Percentiles rank a stretch among this genome's conserved stretches.
These are phyloP conservation scores for Xylota sylvarum DNA, from an alignment of 2,888 invertebrate genomes.

Conservation along the genomic window DNA sequence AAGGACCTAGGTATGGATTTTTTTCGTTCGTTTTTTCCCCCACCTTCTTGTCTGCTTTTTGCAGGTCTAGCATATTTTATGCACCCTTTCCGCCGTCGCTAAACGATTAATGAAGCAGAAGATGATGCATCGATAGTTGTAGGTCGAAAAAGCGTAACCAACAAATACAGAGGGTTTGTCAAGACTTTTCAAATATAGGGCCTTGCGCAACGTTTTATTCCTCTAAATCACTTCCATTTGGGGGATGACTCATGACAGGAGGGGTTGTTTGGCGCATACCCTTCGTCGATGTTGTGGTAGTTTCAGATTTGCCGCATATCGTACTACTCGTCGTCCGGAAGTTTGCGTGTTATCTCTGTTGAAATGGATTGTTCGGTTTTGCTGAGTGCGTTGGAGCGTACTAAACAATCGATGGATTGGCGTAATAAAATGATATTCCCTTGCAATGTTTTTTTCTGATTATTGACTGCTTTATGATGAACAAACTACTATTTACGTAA, in stretches of 20 bases:
- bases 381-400: slow-evolving; percentile 14
- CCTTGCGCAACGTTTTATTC: slow-evolving; percentile 39
- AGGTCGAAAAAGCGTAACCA: not conserved
- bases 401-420: slow-evolving; percentile 20
- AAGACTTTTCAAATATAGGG: slow-evolving; percentile 11
- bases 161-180: not conserved
- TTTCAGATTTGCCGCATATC: slow-evolving; percentile 40
- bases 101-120: slow-evolving; percentile 53
- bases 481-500: slow-evolving; percentile 3
- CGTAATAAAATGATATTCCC: slow-evolving; percentile 9
- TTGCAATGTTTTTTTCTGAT: slow-evolving; percentile 4
- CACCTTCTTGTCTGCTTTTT: slow-evolving; percentile 20
- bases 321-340: slow-evolving; percentile 10
- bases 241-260: slow-evolving; percentile 52
- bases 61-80: slow-evolving; percentile 50
- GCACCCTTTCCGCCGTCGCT: not conserved
- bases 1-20: slow-evolving; percentile 60
- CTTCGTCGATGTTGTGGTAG: slow-evolving; percentile 12
- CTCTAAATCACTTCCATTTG: slow-evolving; percentile 42
- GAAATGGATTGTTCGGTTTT: slow-evolving; percentile 14
- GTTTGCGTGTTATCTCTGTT: slow-evolving; percentile 58
- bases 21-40: not conserved
- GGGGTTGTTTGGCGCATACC: slow-evolving; percentile 10
- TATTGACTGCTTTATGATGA: slow-evolving; percentile 1
- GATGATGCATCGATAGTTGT: slow-evolving; percentile 50